Evolutionary conservation across 2,113 vertebrate genomes (phyloP), one percentile per base, ranked within the genome.

Genomic region (Menura novaehollandiae): DNA sequence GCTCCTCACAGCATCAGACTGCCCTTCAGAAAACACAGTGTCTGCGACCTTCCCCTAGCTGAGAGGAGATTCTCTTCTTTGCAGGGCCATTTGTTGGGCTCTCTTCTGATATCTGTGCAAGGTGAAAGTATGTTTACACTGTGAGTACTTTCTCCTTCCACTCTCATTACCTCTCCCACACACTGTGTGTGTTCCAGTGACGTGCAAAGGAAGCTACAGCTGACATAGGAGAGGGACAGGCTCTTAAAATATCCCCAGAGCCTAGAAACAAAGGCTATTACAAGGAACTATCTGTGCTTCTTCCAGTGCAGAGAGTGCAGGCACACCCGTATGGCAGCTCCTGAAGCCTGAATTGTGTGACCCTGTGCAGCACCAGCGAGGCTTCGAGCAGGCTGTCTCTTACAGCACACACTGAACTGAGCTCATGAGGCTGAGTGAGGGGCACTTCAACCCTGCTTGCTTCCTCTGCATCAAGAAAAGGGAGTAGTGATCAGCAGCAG

Each of bases 121-220:
- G 76, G 91, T 84, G 81, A 85, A 95, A 94, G 41, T 46, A 39
- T 85, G 71, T 95, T 94, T 94, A 84, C 58, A 58, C 16, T 49
- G 49, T 9, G 60, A 92, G 41, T 64, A 66, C 69, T 92, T 97
- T 96, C 79, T 94, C 49, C 72, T 95, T 95, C 69, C 53, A 35
- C 73, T 43, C 49, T 86, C 80, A 56, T 78, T 89, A 91, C 80
- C 62, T 92, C 88, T 95, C 86, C 95, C 88, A 76, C 88, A n/a
- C 86, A 62, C 41, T 64, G n/a, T 30, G 39, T 74, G 72, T 93
- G 79, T 93, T 95, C 49, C 64, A 84, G 53, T 92, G 88, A 96
- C 2, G 7, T 58, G 73, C 62, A 87, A 75, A 91, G 85, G 88
- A 95, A 94, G 64, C 73, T 83, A 80, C 55, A 67, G 88, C 62